These are phyloP conservation scores for Enteromius thamalakanensis DNA, from an alignment of 2,797 vertebrate genomes.

Conservation along the genomic window DNA sequence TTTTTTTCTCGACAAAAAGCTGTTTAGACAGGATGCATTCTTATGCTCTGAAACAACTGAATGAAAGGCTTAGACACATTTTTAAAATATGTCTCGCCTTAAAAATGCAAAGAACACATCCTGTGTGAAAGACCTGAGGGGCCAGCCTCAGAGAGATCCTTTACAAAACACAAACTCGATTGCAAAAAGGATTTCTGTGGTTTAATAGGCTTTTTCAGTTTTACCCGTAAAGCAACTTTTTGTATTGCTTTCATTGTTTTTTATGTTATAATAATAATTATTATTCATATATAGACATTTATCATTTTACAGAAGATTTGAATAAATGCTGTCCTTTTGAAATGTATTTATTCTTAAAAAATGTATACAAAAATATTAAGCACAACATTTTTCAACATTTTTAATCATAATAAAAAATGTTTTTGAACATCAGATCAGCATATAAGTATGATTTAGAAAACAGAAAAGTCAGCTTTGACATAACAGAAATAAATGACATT, in stretches of 20 bases:
- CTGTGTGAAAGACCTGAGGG: background rate
- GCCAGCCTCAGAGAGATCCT: background rate
- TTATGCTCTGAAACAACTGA: conserved; percentile 5
- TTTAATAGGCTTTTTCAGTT: background rate
- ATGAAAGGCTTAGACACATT: conserved; percentile 13
- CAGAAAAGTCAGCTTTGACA: background rate
- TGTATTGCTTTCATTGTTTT: background rate
- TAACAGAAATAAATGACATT: background rate
- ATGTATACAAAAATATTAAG: background rate
- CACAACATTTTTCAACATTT: background rate
- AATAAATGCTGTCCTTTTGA: background rate
- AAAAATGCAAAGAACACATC: conserved; percentile 2
- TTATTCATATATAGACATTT: background rate
- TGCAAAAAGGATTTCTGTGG: background rate
- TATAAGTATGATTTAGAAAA: too few species aligned
- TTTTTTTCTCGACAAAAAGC: background rate
- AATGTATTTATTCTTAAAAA: background rate
- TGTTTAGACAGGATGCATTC: background rate
- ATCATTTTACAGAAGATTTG: too few species aligned
- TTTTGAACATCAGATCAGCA: background rate
- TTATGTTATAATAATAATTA: background rate
- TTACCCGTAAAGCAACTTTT: background rate
- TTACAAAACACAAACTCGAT: background rate
- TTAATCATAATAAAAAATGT: background rate
- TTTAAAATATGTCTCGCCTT: background rate